Evolutionary conservation across 2,888 invertebrate species (phyloP).

Genomic region (Lasius fuliginosus): DNA sequence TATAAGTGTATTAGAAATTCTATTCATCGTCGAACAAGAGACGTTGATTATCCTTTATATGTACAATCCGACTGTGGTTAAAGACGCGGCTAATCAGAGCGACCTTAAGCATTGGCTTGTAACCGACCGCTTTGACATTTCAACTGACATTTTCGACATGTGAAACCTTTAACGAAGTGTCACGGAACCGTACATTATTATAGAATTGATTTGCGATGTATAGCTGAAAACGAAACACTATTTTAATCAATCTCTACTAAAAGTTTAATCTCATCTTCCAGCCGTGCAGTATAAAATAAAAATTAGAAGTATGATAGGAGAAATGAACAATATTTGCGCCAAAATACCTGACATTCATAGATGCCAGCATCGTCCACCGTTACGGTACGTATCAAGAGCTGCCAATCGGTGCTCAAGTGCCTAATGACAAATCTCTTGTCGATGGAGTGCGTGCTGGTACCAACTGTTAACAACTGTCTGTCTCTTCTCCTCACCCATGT

Average conservation of each 20-base stretch:
- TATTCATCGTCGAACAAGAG: neutral
- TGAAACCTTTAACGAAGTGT: conserved; percentile 27
- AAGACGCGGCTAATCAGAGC: conserved; percentile 19
- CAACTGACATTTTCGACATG: conserved; percentile 56
- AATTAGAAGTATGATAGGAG: neutral
- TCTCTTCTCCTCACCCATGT: conserved; percentile 84
- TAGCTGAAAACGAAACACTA: neutral
- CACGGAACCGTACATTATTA: neutral
- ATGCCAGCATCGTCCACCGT: conserved; percentile 82
- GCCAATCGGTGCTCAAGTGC: conserved; percentile 83
- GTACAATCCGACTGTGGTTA: neutral
- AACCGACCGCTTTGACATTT: conserved; percentile 57
- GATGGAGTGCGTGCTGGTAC: conserved; percentile 83
- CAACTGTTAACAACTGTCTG: conserved; percentile 84
- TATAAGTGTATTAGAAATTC: conserved; percentile 10
- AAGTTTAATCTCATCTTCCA: neutral
- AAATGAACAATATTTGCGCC: neutral
- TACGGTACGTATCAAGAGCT: conserved; percentile 83
- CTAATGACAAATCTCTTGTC: conserved; percentile 84
- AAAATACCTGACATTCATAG: conserved; percentile 84
- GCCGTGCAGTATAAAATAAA: neutral
- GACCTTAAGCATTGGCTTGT: conserved; percentile 49
- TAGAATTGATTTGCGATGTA: neutral
- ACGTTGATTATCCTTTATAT: conserved; percentile 14
- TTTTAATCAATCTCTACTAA: neutral